Evolutionary conservation across 2,888 invertebrate genomes (phyloP).

Genomic region (Pristionchus fissidentatus): DNA sequence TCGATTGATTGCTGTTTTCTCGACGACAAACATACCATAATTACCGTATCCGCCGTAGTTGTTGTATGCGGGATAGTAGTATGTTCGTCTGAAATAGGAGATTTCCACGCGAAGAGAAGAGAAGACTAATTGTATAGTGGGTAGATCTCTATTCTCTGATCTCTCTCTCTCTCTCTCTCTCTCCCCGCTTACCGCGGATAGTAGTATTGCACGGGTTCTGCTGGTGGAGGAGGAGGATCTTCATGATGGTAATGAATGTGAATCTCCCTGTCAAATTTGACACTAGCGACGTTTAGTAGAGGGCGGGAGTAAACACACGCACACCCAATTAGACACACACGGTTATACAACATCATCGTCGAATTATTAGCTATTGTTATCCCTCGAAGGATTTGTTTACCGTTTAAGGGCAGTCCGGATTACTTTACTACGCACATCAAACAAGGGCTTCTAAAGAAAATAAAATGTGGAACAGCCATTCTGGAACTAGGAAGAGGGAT

Average conservation of each 20-base stretch:
- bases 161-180: neutral
- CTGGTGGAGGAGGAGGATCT: neutral
- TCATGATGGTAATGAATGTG: slow-evolving; percentile 29
- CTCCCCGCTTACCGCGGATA: neutral
- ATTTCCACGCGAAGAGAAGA: too few species aligned
- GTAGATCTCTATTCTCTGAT: too few species aligned
- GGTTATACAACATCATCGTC: too few species aligned
- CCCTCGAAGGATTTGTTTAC: too few species aligned
- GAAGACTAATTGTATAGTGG: neutral
- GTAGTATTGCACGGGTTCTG: slow-evolving; percentile 1
- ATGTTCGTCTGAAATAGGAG: slow-evolving; percentile 5
- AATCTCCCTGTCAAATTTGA: slow-evolving; percentile 18
- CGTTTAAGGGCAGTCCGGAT: too few species aligned
- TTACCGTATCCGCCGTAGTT: neutral
- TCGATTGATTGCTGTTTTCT: neutral
- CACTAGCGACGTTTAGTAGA: neutral
- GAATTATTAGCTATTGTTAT: too few species aligned
- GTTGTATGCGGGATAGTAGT: slow-evolving; percentile 33
- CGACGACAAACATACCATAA: neutral
- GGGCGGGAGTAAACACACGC: neutral
- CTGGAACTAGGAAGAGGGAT: too few species aligned
- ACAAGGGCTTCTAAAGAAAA: too few species aligned
- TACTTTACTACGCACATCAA: too few species aligned
- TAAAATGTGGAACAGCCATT: too few species aligned
- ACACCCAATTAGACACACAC: too few species aligned